A percentile compares a stretch with the other conserved stretches of the same genome.
These are phyloP conservation scores for Scaptodrosophila lebanonensis DNA, from an alignment of 1,140 invertebrate genomes.

Conservation along the genomic window DNA sequence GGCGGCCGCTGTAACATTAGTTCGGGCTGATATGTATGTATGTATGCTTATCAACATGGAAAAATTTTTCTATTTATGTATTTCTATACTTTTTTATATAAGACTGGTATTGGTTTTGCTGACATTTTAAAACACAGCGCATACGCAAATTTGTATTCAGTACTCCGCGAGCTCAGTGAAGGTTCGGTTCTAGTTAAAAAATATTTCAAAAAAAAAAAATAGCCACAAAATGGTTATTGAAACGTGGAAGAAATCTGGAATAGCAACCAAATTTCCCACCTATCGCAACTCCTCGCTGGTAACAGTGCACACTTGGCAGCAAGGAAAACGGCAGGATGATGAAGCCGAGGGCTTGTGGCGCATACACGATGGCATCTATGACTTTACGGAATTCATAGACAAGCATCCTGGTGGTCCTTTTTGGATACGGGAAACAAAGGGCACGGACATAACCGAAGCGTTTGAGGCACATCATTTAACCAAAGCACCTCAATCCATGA, in stretches of 20 bases:
- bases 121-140: constrained; percentile 19
- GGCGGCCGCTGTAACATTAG: no score
- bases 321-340: constrained; percentile 80
- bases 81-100: constrained; percentile 30
- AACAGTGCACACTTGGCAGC: constrained; percentile 78
- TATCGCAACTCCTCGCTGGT: constrained; percentile 60
- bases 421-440: constrained; percentile 82
- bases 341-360: constrained; percentile 84
- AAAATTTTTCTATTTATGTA: constrained; percentile 33
- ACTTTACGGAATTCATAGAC: constrained; percentile 81
- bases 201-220: neutral
- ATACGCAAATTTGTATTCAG: constrained; percentile 18
- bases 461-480: constrained; percentile 82
- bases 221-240: constrained; percentile 59
- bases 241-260: constrained; percentile 63
- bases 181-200: constrained; percentile 3
- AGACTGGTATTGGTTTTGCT: neutral
- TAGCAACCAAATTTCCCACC: constrained; percentile 67
- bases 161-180: constrained; percentile 6
- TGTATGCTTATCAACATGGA: constrained; percentile 49
- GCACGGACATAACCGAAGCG: constrained; percentile 85
- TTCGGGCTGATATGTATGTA: constrained; percentile 10
- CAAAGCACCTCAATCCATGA: constrained; percentile 77
- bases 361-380: constrained; percentile 83
- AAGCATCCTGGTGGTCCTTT: constrained; percentile 84